Evolutionary conservation across 2,888 invertebrate species (phyloP).

Genomic region (Isoperla grammatica): DNA sequence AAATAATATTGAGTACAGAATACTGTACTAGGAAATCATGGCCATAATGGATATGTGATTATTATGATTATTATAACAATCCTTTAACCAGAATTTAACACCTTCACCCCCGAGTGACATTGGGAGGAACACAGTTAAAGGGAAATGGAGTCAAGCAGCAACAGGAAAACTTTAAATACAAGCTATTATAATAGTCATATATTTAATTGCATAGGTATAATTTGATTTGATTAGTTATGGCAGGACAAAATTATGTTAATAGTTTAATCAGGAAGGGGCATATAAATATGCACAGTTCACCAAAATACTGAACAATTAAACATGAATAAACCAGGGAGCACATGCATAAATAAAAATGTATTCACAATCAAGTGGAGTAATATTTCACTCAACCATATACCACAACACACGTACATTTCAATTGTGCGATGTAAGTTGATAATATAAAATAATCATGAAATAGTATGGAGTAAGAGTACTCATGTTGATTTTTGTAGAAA

Average conservation of each 20-base stretch:
- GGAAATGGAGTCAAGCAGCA: too few relatives aligned
- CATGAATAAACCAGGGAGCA: conserved; percentile 6
- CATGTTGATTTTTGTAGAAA: conserved; percentile 8
- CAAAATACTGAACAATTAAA: conserved; percentile 8
- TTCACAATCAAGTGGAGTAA: not conserved
- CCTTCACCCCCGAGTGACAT: too few relatives aligned
- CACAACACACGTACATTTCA: conserved; percentile 4
- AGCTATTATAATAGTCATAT: conserved; percentile 7
- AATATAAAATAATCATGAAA: conserved; percentile 4
- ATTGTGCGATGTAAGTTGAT: conserved; percentile 9
- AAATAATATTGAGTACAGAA: too few relatives aligned
- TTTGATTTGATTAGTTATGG: conserved; percentile 6
- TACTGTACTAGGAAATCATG: too few relatives aligned
- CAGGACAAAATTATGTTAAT: conserved; percentile 6
- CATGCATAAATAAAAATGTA: conserved; percentile 8
- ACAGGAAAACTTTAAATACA: too few relatives aligned
- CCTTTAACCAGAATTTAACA: too few relatives aligned
- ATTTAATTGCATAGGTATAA: conserved; percentile 2
- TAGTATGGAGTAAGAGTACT: conserved; percentile 8
- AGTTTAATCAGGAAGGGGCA: conserved; percentile 11
- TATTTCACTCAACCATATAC: conserved; percentile 2
- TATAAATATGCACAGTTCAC: conserved; percentile 1
- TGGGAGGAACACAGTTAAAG: too few relatives aligned
- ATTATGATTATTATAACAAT: too few relatives aligned
- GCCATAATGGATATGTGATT: too few relatives aligned